Conservation (phyloP, 2,113 vertebrate genomes). For the Leiothrix lutea region DNA sequence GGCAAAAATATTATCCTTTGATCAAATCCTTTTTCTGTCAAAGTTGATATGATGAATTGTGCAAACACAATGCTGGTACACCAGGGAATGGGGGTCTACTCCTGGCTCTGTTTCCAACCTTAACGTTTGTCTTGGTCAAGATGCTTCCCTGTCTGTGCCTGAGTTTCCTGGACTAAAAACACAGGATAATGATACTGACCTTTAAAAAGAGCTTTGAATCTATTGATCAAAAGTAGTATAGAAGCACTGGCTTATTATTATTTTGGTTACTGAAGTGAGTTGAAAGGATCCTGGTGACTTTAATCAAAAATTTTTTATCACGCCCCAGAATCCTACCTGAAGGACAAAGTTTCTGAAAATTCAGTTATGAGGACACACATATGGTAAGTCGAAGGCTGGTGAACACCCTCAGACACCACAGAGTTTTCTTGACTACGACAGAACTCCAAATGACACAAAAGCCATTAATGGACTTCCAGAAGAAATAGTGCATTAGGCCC, state of each 20-base stretch:
- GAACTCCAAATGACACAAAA: not conserved
- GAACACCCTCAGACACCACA: not conserved
- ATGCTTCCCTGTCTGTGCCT: not conserved
- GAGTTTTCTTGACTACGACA: not conserved
- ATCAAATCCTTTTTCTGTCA: not conserved
- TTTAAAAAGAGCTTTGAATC: conserved; percentile 35
- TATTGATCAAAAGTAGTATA: not conserved
- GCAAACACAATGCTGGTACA: not conserved
- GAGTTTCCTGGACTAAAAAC: not conserved
- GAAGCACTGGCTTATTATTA: conserved; percentile 11
- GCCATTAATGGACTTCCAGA: not conserved
- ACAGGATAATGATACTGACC: not conserved
- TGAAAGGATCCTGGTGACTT: not conserved
- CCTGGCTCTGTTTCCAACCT: not conserved
- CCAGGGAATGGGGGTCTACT: not conserved
- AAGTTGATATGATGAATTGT: not conserved
- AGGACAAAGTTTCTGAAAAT: not conserved
- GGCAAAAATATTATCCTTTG: not conserved
- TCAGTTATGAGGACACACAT: not conserved
- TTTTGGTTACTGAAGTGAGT: conserved; percentile 17
- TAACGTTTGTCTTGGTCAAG: not conserved
- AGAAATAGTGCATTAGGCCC: not conserved
- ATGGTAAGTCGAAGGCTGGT: not conserved
- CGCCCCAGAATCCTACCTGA: not conserved
- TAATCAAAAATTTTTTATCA: not conserved